These are phyloP conservation scores for Sericinus montela DNA, from an alignment of 2,888 invertebrate species.

Conservation along the genomic window DNA sequence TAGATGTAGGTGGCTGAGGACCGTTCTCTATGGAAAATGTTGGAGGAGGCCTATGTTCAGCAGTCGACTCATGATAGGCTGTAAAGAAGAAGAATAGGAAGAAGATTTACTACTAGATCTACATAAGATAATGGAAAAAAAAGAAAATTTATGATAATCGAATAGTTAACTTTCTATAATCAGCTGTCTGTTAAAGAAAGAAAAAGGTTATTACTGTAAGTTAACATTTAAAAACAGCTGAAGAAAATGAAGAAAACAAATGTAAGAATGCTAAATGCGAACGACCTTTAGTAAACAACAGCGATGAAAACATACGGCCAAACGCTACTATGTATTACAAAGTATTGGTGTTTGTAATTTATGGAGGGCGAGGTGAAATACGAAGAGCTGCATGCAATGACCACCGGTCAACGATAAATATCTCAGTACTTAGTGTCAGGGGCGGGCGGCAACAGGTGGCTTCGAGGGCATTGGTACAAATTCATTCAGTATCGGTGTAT, in stretches of 20 bases:
- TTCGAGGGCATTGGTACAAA: conserved; percentile 8
- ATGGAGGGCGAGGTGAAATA: conserved; percentile 11
- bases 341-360: conserved; percentile 13
- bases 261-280: conserved; percentile 5
- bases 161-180: too few relatives aligned
- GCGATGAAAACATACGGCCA: conserved; percentile 5
- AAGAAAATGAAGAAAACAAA: not conserved
- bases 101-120: too few relatives aligned
- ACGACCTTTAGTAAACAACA: conserved; percentile 6
- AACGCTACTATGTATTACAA: conserved; percentile 7
- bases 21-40: too few relatives aligned
- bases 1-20: too few relatives aligned
- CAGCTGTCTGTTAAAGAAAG: too few relatives aligned
- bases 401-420: conserved; percentile 15
- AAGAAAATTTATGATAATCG: too few relatives aligned
- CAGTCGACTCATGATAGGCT: too few relatives aligned
- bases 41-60: too few relatives aligned
- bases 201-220: too few relatives aligned
- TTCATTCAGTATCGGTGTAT: conserved; percentile 14
- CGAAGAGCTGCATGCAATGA: conserved; percentile 11
- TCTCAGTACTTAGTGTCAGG: conserved; percentile 8
- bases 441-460: conserved; percentile 17
- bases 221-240: too few relatives aligned
- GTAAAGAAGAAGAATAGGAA: too few relatives aligned
- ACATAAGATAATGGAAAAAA: too few relatives aligned